Evolutionary conservation across 2,888 invertebrate genomes (phyloP), one percentile per base, ranked within the genome.

Genomic region (Agelastica alni): DNA sequence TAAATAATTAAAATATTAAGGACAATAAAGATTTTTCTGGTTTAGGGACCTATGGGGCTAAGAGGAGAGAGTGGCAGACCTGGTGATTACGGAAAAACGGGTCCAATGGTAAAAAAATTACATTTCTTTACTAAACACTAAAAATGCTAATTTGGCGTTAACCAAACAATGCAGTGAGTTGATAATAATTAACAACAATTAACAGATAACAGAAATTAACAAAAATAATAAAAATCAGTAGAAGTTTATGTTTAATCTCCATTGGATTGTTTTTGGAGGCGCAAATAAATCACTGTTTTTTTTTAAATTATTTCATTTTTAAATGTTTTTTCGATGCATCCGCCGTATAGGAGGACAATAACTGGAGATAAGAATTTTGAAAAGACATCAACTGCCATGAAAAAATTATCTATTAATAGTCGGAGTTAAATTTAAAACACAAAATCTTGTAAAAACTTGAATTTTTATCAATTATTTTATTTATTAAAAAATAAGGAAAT

Each of bases 1-100:
- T 30, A 18, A n/a, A 22, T 48, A 42, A 22, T 30, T 46, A 4
- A 16, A 7, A 31, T 42, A 36, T 34, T 52, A n/a, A n/a, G n/a
- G n/a, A n/a, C n/a, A n/a, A n/a, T n/a, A n/a, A n/a, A n/a, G n/a
- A n/a, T n/a, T n/a, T n/a, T n/a, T n/a, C n/a, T n/a, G n/a, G n/a
- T 51, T 47, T 79, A 88, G 89, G 91, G 93, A 70, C 92, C 88
- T 63, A 91, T 86, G 84, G 93, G 88, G 68, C 81, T 87, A 65
- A 85, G 88, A 73, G 90, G 90, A 46, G 89, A 89, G 76, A 78
- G 82, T 64, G 90, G 90, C 63, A 81, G 84, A 69, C 79, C 84
- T 64, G 87, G 87, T 64, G 87, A 87, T 73, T 80, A 84, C 68
- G 91, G 91, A 63, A 88, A 88, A 74, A 78, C 84, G 68, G 92